phyloP scores from a whole-genome alignment of 2,113 vertebrate genomes.

The Ptyas mucosa region DNA sequence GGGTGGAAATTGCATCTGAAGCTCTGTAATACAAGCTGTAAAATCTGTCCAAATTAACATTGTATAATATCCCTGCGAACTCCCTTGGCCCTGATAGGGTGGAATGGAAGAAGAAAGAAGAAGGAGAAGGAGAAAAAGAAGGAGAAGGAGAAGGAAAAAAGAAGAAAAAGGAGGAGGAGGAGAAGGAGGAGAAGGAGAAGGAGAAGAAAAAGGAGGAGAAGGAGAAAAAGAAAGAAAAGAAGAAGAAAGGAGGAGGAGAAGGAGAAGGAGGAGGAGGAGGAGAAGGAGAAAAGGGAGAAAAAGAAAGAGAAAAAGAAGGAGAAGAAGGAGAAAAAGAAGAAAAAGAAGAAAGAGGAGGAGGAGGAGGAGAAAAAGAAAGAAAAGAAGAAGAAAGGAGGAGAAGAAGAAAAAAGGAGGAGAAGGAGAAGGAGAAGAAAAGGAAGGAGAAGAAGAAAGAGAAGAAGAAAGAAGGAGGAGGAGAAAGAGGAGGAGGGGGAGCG shows the following conservation, averaged over 20 bases:
- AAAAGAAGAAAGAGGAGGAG: not conserved
- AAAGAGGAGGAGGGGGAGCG: not conserved
- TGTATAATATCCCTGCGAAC: not conserved
- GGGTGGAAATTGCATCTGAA: not conserved
- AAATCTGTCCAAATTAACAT: not conserved
- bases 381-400: too few species aligned
- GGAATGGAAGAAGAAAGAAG: too few species aligned
- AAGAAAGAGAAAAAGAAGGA: too few species aligned
- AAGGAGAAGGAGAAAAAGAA: too few species aligned
- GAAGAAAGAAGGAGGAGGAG: not conserved
- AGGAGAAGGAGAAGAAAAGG: not conserved
- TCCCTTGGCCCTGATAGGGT: not conserved
- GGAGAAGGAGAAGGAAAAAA: not conserved
- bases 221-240: too few species aligned
- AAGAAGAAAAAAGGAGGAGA: not conserved
- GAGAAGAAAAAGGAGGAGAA: too few species aligned
- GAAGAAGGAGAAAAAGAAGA: too few species aligned
- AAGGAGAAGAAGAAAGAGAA: not conserved
- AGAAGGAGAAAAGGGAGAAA: too few species aligned
- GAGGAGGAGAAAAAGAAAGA: too few species aligned
- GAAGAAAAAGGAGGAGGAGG: too few species aligned
- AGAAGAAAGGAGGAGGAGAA: too few species aligned
- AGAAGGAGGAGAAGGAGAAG: too few species aligned
- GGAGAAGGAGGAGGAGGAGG: fast-evolving
- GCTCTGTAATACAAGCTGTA: not conserved